Evolutionary conservation across 2,797 vertebrate genomes (phyloP).

Genomic region (Gymnothorax reevesii): DNA sequence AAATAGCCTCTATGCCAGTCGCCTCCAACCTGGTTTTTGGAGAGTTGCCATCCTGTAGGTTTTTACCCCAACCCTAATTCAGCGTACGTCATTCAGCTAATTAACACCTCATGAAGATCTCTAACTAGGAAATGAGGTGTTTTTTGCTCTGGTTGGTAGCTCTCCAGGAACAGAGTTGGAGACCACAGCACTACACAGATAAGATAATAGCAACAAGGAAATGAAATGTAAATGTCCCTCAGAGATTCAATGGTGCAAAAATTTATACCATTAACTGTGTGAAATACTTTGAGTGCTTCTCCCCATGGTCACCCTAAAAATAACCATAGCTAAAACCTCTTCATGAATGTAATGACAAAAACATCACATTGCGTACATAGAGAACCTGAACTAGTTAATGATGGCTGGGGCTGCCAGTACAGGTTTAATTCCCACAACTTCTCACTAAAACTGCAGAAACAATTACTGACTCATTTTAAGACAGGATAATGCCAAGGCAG

Average conservation of each 20-base stretch:
- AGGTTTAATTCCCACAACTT: not conserved
- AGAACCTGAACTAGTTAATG: slow-evolving; percentile 28
- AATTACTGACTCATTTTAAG: not conserved
- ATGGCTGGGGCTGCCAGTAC: slow-evolving; percentile 22
- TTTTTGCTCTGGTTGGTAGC: no score
- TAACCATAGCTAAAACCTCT: slow-evolving; percentile 19
- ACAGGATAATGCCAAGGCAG: not conserved
- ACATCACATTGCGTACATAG: slow-evolving; percentile 39
- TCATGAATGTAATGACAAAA: slow-evolving; percentile 39
- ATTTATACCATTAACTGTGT: slow-evolving; percentile 14
- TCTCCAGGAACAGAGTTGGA: no score
- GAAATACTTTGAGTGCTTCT: slow-evolving; percentile 20
- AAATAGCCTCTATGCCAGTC: slow-evolving; percentile 13
- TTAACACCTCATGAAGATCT: no score
- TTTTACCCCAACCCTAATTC: no score
- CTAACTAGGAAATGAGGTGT: no score
- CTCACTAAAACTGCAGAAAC: not conserved
- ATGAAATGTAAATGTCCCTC: not conserved
- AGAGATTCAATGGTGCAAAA: slow-evolving; percentile 13
- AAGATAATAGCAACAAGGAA: slow-evolving; percentile 6
- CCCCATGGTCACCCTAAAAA: slow-evolving; percentile 35
- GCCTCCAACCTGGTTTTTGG: no score
- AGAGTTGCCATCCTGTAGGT: no score
- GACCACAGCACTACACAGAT: slow-evolving; percentile 33
- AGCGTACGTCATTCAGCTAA: no score